Evolutionary conservation across 2,113 vertebrate genomes (phyloP).

Genomic region (Chloropsis cyanopogon): DNA sequence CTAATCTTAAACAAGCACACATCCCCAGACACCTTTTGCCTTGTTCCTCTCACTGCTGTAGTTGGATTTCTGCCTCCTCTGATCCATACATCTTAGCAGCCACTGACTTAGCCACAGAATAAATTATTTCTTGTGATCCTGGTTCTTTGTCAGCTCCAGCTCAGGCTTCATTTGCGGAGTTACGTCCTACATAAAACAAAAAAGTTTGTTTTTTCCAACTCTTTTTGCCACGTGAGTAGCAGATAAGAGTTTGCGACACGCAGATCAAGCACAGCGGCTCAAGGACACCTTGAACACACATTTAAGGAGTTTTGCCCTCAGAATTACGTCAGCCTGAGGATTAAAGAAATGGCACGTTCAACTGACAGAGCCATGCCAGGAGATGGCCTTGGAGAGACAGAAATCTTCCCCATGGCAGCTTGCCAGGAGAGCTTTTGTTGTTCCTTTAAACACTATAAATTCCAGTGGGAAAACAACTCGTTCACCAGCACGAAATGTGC

Average conservation of each 20-base stretch:
- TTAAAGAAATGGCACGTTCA: not conserved
- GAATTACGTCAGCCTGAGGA: not conserved
- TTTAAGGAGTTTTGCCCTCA: not conserved
- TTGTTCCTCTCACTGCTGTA: not conserved
- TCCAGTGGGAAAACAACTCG: not conserved
- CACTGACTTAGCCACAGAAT: not conserved
- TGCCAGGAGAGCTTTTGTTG: not conserved
- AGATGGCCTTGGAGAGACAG: not conserved
- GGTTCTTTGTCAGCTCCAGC: not conserved
- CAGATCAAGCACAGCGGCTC: accelerated
- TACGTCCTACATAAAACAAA: not conserved
- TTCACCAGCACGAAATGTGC: not conserved
- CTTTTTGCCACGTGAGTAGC: not conserved
- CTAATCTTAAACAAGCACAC: not conserved
- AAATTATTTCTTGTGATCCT: not conserved
- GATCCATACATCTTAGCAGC: not conserved
- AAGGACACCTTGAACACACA: accelerated
- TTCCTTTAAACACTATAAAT: not conserved
- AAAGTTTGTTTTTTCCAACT: not conserved
- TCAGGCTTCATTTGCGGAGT: not conserved
- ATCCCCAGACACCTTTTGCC: not conserved
- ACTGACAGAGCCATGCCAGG: not conserved
- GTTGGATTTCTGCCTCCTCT: not conserved
- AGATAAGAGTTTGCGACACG: not conserved
- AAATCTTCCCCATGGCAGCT: not conserved